Conservation (phyloP, 2,888 invertebrate genomes). For the Eupithecia inturbata region DNA sequence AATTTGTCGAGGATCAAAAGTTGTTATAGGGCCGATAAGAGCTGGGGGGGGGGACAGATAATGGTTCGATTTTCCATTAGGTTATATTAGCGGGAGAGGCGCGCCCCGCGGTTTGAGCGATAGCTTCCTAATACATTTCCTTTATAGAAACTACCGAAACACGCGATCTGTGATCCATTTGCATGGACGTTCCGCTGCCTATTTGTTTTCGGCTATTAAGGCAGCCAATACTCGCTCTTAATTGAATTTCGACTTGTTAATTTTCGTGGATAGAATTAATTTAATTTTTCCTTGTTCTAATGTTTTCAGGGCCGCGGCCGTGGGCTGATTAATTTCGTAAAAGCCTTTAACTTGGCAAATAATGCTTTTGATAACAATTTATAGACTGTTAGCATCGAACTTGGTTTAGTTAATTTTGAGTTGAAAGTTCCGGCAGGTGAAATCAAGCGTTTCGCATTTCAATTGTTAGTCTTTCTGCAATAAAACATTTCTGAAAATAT, state of each 20-base stretch:
- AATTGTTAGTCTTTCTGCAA: constrained; percentile 25
- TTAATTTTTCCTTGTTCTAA: constrained; percentile 69
- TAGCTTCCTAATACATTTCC: constrained; percentile 78
- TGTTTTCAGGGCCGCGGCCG: constrained; percentile 56
- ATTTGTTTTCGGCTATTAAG: constrained; percentile 77
- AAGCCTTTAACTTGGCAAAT: constrained; percentile 68
- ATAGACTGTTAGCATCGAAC: constrained; percentile 43
- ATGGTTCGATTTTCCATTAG: constrained; percentile 84
- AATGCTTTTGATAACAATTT: constrained; percentile 60
- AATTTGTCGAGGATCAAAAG: constrained; percentile 83
- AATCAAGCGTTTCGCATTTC: constrained; percentile 38
- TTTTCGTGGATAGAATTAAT: constrained; percentile 75
- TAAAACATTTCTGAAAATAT: constrained; percentile 21
- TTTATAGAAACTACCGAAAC: constrained; percentile 75
- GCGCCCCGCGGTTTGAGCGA: constrained; percentile 55
- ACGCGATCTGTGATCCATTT: constrained; percentile 83
- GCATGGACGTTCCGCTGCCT: constrained; percentile 68
- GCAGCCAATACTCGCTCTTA: constrained; percentile 72
- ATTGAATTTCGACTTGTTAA: constrained; percentile 78
- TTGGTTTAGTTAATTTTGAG: constrained; percentile 41
- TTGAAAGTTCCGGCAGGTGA: constrained; percentile 44
- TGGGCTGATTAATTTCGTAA: constrained; percentile 66
- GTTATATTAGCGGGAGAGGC: constrained; percentile 78
- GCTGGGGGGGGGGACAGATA: constrained; percentile 69
- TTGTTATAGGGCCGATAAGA: constrained; percentile 61